These are phyloP conservation scores for Oreochromis spilurus DNA, from an alignment of 2,113 vertebrate species.

Conservation along the genomic window DNA sequence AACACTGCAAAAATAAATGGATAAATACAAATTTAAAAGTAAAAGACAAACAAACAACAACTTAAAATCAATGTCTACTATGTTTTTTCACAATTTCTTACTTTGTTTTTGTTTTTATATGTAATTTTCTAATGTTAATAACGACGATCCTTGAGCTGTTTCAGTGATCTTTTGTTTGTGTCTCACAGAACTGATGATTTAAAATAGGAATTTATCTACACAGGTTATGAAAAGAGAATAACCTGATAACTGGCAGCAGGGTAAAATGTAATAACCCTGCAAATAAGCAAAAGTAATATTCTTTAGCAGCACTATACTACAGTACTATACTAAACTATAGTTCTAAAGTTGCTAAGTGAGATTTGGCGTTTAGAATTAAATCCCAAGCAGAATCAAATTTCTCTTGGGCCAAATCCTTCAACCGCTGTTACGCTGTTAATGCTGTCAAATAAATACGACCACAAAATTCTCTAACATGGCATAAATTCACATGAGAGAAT, in stretches of 20 bases:
- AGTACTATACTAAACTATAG: neutral
- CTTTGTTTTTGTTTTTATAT: neutral
- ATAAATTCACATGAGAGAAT: neutral
- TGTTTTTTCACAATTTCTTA: neutral
- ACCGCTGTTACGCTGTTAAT: neutral
- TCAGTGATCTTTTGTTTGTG: neutral
- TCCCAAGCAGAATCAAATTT: neutral
- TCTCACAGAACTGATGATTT: neutral
- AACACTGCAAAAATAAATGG: neutral
- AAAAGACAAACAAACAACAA: neutral
- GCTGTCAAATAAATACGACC: neutral
- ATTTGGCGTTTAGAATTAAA: neutral
- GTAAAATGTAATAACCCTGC: neutral
- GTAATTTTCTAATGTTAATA: neutral
- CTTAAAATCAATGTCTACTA: neutral
- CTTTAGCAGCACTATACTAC: neutral
- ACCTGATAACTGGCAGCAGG: neutral
- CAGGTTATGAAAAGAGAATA: neutral
- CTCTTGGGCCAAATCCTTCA: neutral
- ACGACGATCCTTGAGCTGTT: neutral
- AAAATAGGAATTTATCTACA: neutral
- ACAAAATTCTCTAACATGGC: neutral
- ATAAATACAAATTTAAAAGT: neutral
- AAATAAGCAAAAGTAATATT: neutral
- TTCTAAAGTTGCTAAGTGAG: neutral